phyloP scores from a whole-genome alignment of 2,113 vertebrate genomes.

The Onychostoma macrolepis region DNA sequence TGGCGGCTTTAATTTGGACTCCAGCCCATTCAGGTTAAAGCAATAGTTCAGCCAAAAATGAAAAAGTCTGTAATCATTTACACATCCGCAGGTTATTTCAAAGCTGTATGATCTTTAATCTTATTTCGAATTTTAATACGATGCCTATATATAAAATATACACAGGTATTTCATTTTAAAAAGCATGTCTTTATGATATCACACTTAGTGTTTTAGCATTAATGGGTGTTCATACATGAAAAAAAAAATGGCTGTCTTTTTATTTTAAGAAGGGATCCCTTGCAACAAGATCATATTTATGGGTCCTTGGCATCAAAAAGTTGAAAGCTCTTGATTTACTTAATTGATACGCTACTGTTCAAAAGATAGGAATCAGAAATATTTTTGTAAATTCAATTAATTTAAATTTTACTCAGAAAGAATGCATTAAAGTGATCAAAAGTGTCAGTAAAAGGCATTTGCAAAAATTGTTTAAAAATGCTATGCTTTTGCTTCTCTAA shows the following conservation, averaged over 20 bases:
- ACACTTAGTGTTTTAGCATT: neutral
- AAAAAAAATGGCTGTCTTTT: neutral
- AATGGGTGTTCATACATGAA: neutral
- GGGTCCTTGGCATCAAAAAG: neutral
- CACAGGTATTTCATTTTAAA: neutral
- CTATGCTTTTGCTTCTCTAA: neutral
- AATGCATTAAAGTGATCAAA: neutral
- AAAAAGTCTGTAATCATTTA: conserved; percentile 26
- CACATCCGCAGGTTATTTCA: neutral
- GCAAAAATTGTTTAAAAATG: neutral
- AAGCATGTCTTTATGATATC: neutral
- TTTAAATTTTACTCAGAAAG: neutral
- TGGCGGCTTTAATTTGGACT: conserved; percentile 51
- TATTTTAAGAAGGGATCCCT: too few species aligned
- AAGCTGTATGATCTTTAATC: neutral
- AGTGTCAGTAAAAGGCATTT: neutral
- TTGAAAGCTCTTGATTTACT: neutral
- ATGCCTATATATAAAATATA: neutral
- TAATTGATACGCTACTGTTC: neutral
- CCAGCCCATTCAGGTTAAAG: conserved; percentile 12
- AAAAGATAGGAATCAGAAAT: neutral
- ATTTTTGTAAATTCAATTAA: too few species aligned
- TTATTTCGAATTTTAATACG: neutral
- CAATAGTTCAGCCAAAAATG: conserved; percentile 9
- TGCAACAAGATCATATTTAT: neutral